Conservation (phyloP, 2,888 invertebrate genomes). For the Corythucha ciliata region DNA sequence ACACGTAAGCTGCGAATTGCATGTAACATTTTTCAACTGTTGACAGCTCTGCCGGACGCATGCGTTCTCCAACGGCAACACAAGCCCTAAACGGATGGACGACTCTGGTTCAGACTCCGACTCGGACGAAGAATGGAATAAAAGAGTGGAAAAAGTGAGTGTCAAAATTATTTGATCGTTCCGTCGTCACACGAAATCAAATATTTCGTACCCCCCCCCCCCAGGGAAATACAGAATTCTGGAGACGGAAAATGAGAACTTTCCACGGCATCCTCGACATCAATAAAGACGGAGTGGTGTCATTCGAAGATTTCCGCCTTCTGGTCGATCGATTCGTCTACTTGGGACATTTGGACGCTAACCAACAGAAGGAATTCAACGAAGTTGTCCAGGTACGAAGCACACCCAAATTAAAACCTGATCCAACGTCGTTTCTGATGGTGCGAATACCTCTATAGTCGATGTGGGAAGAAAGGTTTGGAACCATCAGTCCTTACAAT, state of each 20-base stretch:
- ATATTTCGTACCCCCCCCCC: background rate
- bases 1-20: no score
- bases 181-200: background rate
- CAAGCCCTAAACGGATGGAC: no score
- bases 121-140: slow-evolving; percentile 28
- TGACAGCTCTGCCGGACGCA: no score
- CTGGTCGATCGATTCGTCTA: slow-evolving; percentile 64
- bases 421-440: slow-evolving; percentile 4
- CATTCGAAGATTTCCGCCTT: slow-evolving; percentile 69
- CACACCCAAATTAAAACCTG: background rate
- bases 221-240: slow-evolving; percentile 56
- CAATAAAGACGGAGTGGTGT: slow-evolving; percentile 76
- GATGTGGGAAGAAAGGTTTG: slow-evolving; percentile 77
- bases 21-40: no score
- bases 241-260: slow-evolving; percentile 78
- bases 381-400: slow-evolving; percentile 57
- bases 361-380: slow-evolving; percentile 59
- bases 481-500: slow-evolving; percentile 70
- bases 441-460: slow-evolving; percentile 44
- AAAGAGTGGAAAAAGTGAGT: slow-evolving; percentile 20
- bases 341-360: slow-evolving; percentile 59
- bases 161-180: background rate
- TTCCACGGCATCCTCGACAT: slow-evolving; percentile 73
- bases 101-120: slow-evolving; percentile 27
- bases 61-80: no score